Conservation (phyloP, 2,888 invertebrate genomes). For the Agrochola macilenta region DNA sequence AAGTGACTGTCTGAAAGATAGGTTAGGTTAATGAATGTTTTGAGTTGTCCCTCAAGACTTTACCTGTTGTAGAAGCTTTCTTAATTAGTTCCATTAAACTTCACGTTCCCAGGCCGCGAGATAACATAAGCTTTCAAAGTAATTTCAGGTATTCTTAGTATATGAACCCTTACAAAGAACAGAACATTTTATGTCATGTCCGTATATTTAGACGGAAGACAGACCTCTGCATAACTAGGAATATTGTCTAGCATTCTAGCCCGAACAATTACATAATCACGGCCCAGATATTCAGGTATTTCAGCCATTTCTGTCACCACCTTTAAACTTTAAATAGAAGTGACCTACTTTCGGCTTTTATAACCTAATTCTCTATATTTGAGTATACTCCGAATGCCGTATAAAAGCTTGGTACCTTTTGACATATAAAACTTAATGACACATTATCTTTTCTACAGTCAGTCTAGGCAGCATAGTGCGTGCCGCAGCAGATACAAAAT, state of each 20-base stretch:
- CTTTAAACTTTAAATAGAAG: slow-evolving; percentile 53
- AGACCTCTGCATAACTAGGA: background rate
- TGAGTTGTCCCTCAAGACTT: slow-evolving; percentile 14
- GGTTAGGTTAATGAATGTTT: slow-evolving; percentile 10
- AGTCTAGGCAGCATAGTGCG: background rate
- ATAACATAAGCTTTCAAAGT: slow-evolving; percentile 15
- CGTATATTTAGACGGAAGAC: background rate
- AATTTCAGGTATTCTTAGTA: slow-evolving; percentile 8
- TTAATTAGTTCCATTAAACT: slow-evolving; percentile 38
- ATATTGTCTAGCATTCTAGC: slow-evolving; percentile 7
- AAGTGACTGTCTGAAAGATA: background rate
- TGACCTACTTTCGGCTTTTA: slow-evolving; percentile 53
- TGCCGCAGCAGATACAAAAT: background rate
- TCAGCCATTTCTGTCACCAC: slow-evolving; percentile 48
- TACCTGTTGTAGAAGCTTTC: background rate
- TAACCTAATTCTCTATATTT: slow-evolving; percentile 50
- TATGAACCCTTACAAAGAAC: background rate
- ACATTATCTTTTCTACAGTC: background rate
- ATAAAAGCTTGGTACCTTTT: background rate
- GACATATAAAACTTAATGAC: background rate
- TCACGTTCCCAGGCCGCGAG: background rate
- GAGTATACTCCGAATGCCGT: background rate
- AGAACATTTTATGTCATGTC: background rate
- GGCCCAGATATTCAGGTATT: slow-evolving; percentile 49
- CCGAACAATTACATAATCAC: slow-evolving; percentile 23